A percentile compares a stretch with the other conserved stretches of the same genome.
Conservation (phyloP, 1,140 invertebrate species). For the Diachasma alloeum region DNA sequence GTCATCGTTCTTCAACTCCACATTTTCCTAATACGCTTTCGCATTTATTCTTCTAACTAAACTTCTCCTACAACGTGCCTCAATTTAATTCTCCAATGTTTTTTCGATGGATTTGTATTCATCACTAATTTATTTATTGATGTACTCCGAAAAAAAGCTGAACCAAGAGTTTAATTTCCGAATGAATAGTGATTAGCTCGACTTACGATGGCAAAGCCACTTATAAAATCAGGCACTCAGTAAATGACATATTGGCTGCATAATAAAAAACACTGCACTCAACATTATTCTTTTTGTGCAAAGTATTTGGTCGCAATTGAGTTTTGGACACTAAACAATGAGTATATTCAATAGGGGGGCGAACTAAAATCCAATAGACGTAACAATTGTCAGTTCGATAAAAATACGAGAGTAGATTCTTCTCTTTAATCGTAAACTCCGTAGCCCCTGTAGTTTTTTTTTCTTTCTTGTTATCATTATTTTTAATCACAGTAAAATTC, state of each 20-base stretch:
- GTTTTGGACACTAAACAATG: not conserved
- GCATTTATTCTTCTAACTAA: not conserved
- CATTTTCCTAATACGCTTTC: not conserved
- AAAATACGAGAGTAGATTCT: not conserved
- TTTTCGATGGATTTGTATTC: not conserved
- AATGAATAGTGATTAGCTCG: not conserved
- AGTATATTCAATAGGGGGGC: not conserved
- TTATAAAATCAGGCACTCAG: conserved; percentile 1
- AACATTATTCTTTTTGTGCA: not conserved
- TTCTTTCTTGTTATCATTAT: conserved; percentile 1
- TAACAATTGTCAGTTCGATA: not conserved
- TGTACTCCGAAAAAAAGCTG: not conserved
- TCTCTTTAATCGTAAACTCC: conserved; percentile 6
- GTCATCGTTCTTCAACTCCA: not conserved
- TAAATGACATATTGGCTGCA: not conserved
- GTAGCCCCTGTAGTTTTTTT: conserved; percentile 16
- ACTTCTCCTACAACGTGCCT: not conserved
- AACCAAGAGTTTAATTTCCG: not conserved
- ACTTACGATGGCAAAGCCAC: not conserved
- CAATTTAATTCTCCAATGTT: not conserved
- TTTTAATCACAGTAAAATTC: conserved; percentile 16
- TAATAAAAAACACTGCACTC: not conserved
- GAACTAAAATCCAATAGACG: not conserved
- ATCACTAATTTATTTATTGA: not conserved
- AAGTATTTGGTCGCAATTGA: not conserved